A percentile compares a stretch with the other conserved stretches of the same genome.
Evolutionary conservation across 2,888 invertebrate genomes (phyloP).

Genomic region (Heterodera filipjevi): DNA sequence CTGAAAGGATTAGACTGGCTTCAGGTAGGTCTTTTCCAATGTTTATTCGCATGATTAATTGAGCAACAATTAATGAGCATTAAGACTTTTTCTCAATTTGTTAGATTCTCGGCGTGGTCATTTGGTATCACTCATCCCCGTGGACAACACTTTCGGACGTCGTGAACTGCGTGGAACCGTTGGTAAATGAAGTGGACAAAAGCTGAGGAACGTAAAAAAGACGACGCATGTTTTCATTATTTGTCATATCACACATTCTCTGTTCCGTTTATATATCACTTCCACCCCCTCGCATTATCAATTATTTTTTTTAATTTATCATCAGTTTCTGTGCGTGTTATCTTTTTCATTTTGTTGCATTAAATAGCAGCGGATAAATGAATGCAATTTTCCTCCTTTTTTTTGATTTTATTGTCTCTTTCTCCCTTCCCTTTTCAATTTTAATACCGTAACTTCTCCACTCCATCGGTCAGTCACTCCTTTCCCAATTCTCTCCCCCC

Average conservation of each 20-base stretch:
- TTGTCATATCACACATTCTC: not conserved
- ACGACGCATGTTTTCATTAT: not conserved
- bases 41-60: not conserved
- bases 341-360: not conserved
- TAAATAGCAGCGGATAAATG: not conserved
- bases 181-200: not conserved
- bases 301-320: too few relatives aligned
- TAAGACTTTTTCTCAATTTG: not conserved
- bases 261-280: too few relatives aligned
- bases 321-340: not conserved
- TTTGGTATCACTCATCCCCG: conserved; percentile 33
- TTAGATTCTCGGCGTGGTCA: conserved; percentile 31
- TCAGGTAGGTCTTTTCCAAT: not conserved
- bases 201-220: not conserved
- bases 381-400: not conserved
- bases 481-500: not conserved
- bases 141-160: conserved; percentile 17
- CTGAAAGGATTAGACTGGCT: conserved; percentile 31
- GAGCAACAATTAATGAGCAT: too few relatives aligned
- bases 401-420: not conserved
- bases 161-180: not conserved
- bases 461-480: not conserved
- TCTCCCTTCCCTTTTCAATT: not conserved
- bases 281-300: too few relatives aligned
- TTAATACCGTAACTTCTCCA: not conserved